Base-by-base conservation (phyloP, 2,888 invertebrate species). In the Merodon equestris region DNA sequence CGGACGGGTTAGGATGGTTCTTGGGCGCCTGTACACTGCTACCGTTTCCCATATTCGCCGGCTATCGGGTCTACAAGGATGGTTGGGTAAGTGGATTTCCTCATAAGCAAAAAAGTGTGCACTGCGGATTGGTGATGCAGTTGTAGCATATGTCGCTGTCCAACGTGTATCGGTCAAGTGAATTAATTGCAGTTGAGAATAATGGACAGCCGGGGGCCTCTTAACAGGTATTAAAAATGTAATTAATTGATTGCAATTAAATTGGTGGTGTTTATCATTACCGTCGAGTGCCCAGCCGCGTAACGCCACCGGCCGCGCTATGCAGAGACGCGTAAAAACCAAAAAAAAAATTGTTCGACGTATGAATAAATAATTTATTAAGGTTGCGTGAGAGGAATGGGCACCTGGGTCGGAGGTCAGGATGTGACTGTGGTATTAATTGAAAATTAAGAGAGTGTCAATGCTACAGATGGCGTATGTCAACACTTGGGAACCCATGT, bases 1-100 rank as follows among this genome's bases (percentile, higher is more conserved):
- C 95, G 12, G 92, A 93, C 82, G 86, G 90, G 0, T 86, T 95
- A 27, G 95, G 95, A 4, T 93, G 94, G 92, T 85, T 92, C 51
- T 92, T 96, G 63, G 94, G 95, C 0, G 81, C 93, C 1, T 89
- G 93, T 1, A 95, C 95, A 0, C 89, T 96, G 1, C 84, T 92
- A 0, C 91, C 94, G 1, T 91, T 96, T 84, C 93, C 94, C 0
- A 85, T 92, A 1, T 92, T 93, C 19, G 90, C 93, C 0, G 83
- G 90, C 14, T 88, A 89, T 77, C 89, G 90, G 81, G 83, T 81
- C 13, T 66, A 66, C 12, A 82, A 82, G 18, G 82, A 81, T n/a
- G 77, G 81, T 34, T 61, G 79, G 82, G 83, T 83, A 81, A 82
- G 82, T 76, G 48, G n/a, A 56, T 19, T n/a, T n/a, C n/a, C 10